phyloP scores from a whole-genome alignment of 2,113 vertebrate genomes.

The Stegastes partitus region DNA sequence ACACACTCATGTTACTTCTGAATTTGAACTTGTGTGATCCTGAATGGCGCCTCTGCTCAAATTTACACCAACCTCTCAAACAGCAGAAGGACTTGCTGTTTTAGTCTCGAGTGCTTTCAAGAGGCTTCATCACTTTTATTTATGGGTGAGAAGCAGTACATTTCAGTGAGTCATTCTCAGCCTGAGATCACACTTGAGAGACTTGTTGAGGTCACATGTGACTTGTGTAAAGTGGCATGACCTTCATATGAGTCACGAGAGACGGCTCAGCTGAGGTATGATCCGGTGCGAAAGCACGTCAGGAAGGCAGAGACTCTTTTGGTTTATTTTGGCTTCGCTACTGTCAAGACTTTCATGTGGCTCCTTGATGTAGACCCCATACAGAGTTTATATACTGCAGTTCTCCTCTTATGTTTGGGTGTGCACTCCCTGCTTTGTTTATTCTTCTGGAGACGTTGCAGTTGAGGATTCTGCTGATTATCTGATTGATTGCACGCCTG shows the following conservation, averaged over 20 bases:
- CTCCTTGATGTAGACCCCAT: not conserved
- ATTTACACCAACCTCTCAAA: constrained; percentile 12
- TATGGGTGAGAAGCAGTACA: constrained; percentile 5
- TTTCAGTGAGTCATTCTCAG: not conserved
- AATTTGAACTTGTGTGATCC: constrained; percentile 16
- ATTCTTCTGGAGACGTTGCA: not conserved
- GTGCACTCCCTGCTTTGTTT: not conserved
- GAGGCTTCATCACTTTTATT: not conserved
- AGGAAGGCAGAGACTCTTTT: not conserved
- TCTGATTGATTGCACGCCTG: not conserved
- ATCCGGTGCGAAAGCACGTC: not conserved
- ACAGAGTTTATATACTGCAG: not conserved
- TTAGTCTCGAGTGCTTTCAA: not conserved
- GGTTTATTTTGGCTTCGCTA: not conserved
- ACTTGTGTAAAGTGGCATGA: constrained; percentile 1
- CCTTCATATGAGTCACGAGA: not conserved
- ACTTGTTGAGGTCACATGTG: not conserved
- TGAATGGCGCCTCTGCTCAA: not conserved
- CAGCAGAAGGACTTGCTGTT: not conserved
- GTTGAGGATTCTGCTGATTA: not conserved
- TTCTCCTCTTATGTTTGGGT: not conserved
- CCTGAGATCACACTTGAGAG: constrained; percentile 5
- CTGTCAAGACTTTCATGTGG: not conserved
- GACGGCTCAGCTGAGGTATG: not conserved
- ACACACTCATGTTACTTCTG: not conserved